Percentiles rank a stretch among this genome's conserved stretches.
Conservation (phyloP, 2,113 vertebrate species). For the Pandion haliaetus region DNA sequence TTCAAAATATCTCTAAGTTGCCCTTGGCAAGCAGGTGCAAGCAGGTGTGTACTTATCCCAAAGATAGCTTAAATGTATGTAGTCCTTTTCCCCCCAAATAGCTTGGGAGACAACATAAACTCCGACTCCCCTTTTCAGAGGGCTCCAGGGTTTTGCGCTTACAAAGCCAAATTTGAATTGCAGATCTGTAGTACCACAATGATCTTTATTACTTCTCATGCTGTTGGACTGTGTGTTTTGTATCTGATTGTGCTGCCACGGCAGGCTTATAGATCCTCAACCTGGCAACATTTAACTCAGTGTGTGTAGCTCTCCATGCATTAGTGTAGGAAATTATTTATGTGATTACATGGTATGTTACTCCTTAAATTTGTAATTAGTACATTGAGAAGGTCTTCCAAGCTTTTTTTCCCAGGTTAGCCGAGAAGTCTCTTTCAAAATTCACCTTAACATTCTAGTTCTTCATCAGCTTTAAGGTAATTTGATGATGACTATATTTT, state of each 20-base stretch:
- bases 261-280: neutral
- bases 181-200: neutral
- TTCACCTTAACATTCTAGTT: neutral
- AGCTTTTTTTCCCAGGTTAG: neutral
- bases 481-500: neutral
- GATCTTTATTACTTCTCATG: neutral
- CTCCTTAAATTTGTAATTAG: neutral
- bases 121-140: neutral
- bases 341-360: neutral
- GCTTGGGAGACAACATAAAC: neutral
- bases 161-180: neutral
- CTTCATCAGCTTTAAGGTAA: neutral
- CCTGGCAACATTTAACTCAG: neutral
- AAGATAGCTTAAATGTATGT: neutral
- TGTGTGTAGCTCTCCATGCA: neutral
- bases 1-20: slow-evolving; percentile 30
- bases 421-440: neutral
- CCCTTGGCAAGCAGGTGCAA: slow-evolving; percentile 26
- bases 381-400: neutral
- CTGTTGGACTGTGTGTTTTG: neutral
- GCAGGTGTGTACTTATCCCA: neutral
- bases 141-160: neutral
- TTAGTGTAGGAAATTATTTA: neutral
- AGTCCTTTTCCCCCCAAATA: neutral
- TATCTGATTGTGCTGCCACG: neutral